phyloP scores from a whole-genome alignment of 2,113 vertebrate genomes.

The Scophthalmus maximus region DNA sequence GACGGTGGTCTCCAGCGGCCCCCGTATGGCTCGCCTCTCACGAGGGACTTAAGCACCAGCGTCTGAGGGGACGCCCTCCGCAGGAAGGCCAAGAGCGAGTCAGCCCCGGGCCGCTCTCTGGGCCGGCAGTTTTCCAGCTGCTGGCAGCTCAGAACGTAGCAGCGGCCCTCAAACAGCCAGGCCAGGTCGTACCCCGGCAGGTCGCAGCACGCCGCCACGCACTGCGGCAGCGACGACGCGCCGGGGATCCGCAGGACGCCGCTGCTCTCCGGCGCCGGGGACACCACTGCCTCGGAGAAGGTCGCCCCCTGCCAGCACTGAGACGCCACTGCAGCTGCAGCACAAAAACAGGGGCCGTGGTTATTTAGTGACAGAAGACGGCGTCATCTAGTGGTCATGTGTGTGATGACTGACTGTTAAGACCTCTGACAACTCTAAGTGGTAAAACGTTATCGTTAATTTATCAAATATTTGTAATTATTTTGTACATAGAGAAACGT shows the following conservation, averaged over 20 bases:
- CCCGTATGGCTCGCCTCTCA: conserved; percentile 78
- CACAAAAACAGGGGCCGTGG: background rate
- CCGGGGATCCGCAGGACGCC: conserved; percentile 86
- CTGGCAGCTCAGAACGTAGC: conserved; percentile 90
- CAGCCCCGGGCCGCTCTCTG: conserved; percentile 79
- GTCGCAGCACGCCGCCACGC: conserved; percentile 87
- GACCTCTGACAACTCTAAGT: too few species aligned
- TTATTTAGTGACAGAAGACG: background rate
- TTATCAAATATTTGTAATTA: too few species aligned
- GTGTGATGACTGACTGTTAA: background rate
- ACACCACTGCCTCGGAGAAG: conserved; percentile 85
- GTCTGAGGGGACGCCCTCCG: conserved; percentile 79
- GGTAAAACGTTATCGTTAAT: too few species aligned
- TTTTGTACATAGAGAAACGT: too few species aligned
- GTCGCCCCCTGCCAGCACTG: conserved; percentile 88
- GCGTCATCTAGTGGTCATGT: background rate
- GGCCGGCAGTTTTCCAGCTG: conserved; percentile 84
- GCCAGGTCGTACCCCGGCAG: conserved; percentile 87
- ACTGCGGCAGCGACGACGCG: conserved; percentile 79
- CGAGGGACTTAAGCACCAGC: conserved; percentile 78
- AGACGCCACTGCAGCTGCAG: conserved; percentile 81
- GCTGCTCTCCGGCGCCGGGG: conserved; percentile 83
- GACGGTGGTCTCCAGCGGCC: conserved; percentile 70
- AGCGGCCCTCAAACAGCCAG: conserved; percentile 90
- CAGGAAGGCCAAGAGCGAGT: conserved; percentile 88